A percentile compares a stretch with the other conserved stretches of the same genome.
These are phyloP conservation scores for Tragelaphus eurycerus DNA, from an alignment of 2,797 vertebrate species.

Conservation along the genomic window DNA sequence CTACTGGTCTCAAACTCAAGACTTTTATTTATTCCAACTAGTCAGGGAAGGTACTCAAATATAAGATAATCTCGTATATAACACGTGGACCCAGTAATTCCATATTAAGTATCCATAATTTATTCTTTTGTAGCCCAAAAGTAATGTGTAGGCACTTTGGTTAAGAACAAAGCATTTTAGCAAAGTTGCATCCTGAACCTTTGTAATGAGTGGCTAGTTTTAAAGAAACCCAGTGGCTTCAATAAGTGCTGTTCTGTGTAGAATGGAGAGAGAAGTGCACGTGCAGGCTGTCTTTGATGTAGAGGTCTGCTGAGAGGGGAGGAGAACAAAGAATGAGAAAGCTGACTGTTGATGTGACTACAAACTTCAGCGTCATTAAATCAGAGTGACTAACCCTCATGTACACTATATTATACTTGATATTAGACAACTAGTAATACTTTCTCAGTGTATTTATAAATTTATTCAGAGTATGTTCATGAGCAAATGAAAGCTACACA, in stretches of 20 bases:
- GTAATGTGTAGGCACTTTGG: not conserved
- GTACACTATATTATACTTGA: not conserved
- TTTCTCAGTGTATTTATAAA: not conserved
- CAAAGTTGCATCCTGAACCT: not conserved
- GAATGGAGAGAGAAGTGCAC: not conserved
- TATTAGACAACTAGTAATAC: not conserved
- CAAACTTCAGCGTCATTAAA: not conserved
- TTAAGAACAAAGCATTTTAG: not conserved
- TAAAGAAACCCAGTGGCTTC: not conserved
- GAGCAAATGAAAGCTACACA: not conserved
- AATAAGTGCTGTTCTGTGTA: not conserved
- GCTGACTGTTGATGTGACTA: not conserved
- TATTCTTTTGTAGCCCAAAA: not conserved
- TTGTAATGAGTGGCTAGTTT: not conserved
- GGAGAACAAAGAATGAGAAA: not conserved
- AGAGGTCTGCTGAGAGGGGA: not conserved
- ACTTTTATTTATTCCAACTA: slow-evolving; percentile 1
- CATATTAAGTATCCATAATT: not conserved
- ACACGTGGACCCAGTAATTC: not conserved
- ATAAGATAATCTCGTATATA: not conserved
- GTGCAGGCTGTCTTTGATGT: not conserved
- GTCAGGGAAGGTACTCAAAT: not conserved
- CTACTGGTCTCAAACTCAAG: slow-evolving; percentile 16
- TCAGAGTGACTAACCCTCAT: not conserved
- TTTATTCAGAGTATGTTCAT: not conserved